Evolutionary conservation across 1,140 invertebrate species (phyloP), one percentile per base, ranked within the genome.

Genomic region (Leptinotarsa lineolata): DNA sequence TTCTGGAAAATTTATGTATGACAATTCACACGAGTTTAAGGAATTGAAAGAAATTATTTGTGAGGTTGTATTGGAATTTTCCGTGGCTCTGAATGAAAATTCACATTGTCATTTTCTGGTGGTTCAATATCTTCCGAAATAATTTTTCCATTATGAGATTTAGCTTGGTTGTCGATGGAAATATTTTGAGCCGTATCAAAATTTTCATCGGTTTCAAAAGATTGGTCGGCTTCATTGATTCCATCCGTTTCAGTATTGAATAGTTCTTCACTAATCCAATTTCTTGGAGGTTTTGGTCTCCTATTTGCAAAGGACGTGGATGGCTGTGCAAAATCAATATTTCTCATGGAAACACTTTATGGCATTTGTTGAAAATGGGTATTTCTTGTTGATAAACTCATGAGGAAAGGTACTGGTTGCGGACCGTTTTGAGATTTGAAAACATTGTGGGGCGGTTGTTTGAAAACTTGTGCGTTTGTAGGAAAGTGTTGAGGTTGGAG

Each of bases 1-100:
- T n/a, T n/a, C n/a, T n/a, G n/a, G n/a, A n/a, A n/a, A n/a, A 16
- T 21, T 59, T 4, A 70, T 70, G 24, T 72, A 64, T 11, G 70
- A 11, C 12, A 64, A 39, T 72, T 72, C 59, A 39, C 70, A 64
- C 22, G 22, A 46, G n/a, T 13, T 46, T 46, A 46, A 46, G 45
- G 45, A 6, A 13, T 46, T 46, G 13, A 46, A 46, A 13, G 13
- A 46, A 46, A 46, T 46, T 6, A 46, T 46, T 46, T 46, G 45
- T 6, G 45, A 46, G 45, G 5, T 13, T 13, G 45, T 6, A 46
- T 5, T 46, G 13, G 5, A 6, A 6, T 46, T 46, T 46, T 46
- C 45, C 45, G 45, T 6, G 45, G 45, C 45, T 46, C 5, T 46
- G 5, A 46, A 6, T 46, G 45, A 46, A 46, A 46, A 46, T 46